Conservation (phyloP, 2,797 vertebrate genomes). For the Galagoides demidoff region DNA sequence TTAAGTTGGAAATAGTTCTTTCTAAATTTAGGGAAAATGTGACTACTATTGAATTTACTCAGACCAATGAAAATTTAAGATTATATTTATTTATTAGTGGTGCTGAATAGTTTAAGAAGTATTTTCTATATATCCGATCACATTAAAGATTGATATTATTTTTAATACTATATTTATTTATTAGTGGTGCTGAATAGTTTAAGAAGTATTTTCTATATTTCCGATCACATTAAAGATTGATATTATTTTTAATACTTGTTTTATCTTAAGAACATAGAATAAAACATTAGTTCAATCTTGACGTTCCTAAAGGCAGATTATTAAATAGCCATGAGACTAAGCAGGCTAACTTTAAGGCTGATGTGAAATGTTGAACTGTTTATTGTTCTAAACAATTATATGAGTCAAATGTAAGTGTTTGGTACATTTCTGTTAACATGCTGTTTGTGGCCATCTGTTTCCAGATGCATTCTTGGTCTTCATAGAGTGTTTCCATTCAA, state of each 20-base stretch:
- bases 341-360: slow-evolving; percentile 9
- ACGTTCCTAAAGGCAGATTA: background rate
- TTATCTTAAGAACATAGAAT: slow-evolving; percentile 38
- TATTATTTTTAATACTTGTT: slow-evolving; percentile 39
- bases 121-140: slow-evolving; percentile 11
- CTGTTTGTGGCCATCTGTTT: background rate
- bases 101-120: slow-evolving; percentile 23
- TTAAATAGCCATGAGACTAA: slow-evolving; percentile 26
- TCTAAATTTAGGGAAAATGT: slow-evolving; percentile 23
- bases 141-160: background rate
- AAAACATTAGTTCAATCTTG: background rate
- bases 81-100: slow-evolving; percentile 14
- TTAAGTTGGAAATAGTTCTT: slow-evolving; percentile 37
- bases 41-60: background rate
- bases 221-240: background rate
- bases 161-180: slow-evolving; percentile 30
- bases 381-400: background rate
- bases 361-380: slow-evolving; percentile 19
- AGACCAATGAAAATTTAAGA: slow-evolving; percentile 38
- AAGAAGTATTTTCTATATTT: slow-evolving; percentile 53
- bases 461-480: slow-evolving; percentile 15
- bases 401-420: slow-evolving; percentile 3
- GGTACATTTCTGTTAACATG: background rate
- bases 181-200: background rate
- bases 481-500: background rate